These are phyloP conservation scores for Noctua comes DNA, from an alignment of 2,888 invertebrate genomes.

Conservation along the genomic window DNA sequence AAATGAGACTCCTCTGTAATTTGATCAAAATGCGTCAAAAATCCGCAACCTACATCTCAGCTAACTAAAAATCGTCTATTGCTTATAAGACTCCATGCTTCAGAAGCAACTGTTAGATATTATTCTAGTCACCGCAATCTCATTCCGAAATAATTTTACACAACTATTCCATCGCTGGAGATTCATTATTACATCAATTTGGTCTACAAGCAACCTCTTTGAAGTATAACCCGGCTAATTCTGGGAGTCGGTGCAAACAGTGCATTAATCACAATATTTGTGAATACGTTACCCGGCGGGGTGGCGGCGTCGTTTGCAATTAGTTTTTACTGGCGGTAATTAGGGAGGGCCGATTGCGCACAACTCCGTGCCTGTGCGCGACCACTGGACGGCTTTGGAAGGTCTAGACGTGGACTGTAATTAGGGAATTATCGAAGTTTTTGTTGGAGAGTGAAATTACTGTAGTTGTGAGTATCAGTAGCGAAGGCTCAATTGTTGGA, in stretches of 20 bases:
- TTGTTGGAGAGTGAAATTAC: neutral
- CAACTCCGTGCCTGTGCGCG: constrained; percentile 74
- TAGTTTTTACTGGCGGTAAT: constrained; percentile 88
- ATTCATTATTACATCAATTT: constrained; percentile 43
- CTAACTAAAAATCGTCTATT: neutral
- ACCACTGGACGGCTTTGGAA: constrained; percentile 63
- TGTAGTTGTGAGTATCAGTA: no score
- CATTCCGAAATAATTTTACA: neutral
- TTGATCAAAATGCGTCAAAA: neutral
- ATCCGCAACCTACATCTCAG: neutral
- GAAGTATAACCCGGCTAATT: constrained; percentile 55
- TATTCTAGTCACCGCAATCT: neutral
- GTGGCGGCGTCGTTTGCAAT: constrained; percentile 80
- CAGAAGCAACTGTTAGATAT: neutral
- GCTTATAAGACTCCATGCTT: neutral
- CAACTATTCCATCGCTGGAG: neutral
- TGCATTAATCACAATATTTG: constrained; percentile 72
- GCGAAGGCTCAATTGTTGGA: no score
- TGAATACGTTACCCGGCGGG: constrained; percentile 57
- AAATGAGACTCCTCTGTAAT: neutral
- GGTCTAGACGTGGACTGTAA: constrained; percentile 66
- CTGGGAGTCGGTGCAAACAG: constrained; percentile 57
- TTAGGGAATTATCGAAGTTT: neutral
- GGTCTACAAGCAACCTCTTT: constrained; percentile 29
- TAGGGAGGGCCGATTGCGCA: constrained; percentile 85